Conservation (phyloP, 2,888 invertebrate genomes). For the Himalopsyche tibetana region DNA sequence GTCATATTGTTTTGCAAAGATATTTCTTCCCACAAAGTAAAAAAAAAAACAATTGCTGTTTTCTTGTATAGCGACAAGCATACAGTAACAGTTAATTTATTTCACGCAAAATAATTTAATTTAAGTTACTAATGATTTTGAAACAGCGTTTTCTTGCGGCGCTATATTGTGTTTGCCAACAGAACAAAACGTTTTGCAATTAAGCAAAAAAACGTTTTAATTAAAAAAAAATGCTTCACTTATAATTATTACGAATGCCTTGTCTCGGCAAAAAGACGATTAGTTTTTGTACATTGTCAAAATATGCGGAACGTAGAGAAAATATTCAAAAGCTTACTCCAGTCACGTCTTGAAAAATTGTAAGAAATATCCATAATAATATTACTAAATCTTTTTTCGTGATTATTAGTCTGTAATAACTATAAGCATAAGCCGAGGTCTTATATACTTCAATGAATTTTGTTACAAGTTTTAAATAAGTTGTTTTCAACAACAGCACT, state of each 20-base stretch:
- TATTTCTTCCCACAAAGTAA: too few species aligned
- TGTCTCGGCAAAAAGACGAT: conserved; percentile 1
- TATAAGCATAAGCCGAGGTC: too few species aligned
- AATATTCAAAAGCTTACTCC: not conserved
- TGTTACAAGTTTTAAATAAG: too few species aligned
- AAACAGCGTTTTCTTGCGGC: not conserved
- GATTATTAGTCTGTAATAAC: too few species aligned
- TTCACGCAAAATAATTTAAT: conserved; percentile 24
- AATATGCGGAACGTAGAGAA: not conserved
- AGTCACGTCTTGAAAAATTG: conserved; percentile 19
- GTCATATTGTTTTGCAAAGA: too few species aligned
- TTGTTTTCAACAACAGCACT: too few species aligned
- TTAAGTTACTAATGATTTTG: not conserved
- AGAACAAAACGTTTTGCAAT: conserved; percentile 27
- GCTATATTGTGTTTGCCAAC: not conserved
- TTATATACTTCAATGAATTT: too few species aligned
- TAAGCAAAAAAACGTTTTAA: conserved; percentile 9
- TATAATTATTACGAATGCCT: not conserved
- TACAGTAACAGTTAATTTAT: not conserved
- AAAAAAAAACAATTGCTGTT: too few species aligned
- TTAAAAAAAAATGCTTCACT: conserved; percentile 6
- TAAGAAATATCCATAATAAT: too few species aligned
- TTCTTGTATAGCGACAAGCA: too few species aligned
- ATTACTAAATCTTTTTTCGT: too few species aligned
- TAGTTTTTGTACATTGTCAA: not conserved